Base-by-base conservation (phyloP, 1,140 invertebrate species). In the Danaus plexippus region DNA sequence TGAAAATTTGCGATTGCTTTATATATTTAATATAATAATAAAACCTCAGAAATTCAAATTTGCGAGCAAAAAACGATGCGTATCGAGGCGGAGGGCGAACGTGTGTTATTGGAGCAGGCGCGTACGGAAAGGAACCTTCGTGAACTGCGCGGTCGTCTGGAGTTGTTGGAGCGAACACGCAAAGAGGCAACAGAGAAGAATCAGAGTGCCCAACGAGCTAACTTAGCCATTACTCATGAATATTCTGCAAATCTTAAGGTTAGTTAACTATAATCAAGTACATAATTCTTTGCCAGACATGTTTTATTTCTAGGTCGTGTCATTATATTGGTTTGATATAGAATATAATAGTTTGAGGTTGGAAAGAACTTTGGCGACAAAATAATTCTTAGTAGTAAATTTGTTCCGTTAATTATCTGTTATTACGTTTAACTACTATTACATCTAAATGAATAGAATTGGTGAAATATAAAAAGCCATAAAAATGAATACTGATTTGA, bases 51-150 rank as follows among this genome's bases (percentile, higher is more conserved):
- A 70, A 89, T 93, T 18, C 89, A 92, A 69, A 91, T 94, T 48
- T 90, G 94, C 75, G 91, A 93, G 42, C 91, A 94, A 64, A 94
- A 94, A 59, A 91, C 91, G 51, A 79, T 92, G 54, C 92, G 92
- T 64, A 83, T 93, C 7, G 89, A 92, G 44, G 88, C 89, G 55
- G 90, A 93, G 45, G 72, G 92, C 1, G 90, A 91, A 15, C 83
- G 88, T 15, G 86, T 91, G 2, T 73, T 81, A 10, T 88, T 84
- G 47, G 90, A 91, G 62, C 88, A 90, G 9, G 80, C 75, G 1
- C 88, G 88, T 45, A 86, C 93, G 5, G 79, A 89, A 2, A 88
- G 89, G n/a, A 85, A 81, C 9, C 89, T 94, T 46, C 89, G 89
- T 43, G 82, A 85, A 2, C 75, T 91, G 54, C 89, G 90, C 43